phyloP scores from a whole-genome alignment of 37 sponge, comb jelly and placozoan genomes.

The Diacarnus erythraeanus region DNA sequence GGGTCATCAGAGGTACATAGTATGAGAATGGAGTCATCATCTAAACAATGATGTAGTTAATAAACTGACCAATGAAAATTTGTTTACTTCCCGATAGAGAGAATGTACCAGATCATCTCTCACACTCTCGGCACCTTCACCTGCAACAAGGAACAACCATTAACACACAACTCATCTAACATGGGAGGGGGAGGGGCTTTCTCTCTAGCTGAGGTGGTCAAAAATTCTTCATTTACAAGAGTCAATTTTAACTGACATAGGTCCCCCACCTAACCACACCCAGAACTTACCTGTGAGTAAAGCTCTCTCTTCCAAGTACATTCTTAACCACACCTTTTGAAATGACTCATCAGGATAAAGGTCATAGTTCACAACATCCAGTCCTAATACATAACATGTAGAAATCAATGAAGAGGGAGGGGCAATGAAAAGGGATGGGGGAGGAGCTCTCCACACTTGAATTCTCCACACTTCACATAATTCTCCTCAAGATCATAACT shows the following conservation, averaged over 20 bases:
- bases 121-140: slow-evolving; percentile 30
- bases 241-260: not conserved
- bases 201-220: no score
- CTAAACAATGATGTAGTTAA: not conserved
- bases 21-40: not conserved
- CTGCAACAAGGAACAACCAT: no score
- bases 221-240: no score
- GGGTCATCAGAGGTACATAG: no score
- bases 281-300: slow-evolving; percentile 7
- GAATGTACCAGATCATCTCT: slow-evolving; percentile 27
- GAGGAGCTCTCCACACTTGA: no score
- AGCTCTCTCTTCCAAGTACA: slow-evolving; percentile 69
- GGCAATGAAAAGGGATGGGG: no score
- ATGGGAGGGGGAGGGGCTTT: no score
- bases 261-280: not conserved
- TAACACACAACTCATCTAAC: no score
- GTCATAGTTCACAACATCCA: slow-evolving; percentile 71
- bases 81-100: slow-evolving; percentile 74
- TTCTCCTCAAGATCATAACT: no score
- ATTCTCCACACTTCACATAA: no score
- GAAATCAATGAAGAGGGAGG: no score
- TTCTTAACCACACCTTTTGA: slow-evolving; percentile 73
- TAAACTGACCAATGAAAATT: slow-evolving; percentile 74
- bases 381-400: no score
- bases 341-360: slow-evolving; percentile 73